Evolutionary conservation across 2,113 vertebrate genomes (phyloP).

Genomic region (Willisornis vidua): DNA sequence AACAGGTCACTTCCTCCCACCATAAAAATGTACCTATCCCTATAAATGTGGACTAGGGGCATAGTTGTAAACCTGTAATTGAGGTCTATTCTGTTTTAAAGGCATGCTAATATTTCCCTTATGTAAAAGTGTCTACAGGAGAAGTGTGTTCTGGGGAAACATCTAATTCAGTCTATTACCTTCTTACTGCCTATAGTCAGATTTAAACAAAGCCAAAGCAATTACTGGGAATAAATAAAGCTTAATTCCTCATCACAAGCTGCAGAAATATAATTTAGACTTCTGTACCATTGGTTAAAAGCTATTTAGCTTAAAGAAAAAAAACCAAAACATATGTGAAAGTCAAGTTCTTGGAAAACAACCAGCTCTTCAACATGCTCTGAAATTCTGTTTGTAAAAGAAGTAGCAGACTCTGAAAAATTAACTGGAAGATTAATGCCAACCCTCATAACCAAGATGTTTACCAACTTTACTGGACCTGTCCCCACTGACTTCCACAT

Average conservation of each 20-base stretch:
- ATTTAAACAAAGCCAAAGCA: not conserved
- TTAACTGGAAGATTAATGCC: not conserved
- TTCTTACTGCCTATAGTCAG: not conserved
- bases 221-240: not conserved
- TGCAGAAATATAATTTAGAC: not conserved
- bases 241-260: not conserved
- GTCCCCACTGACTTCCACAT: not conserved
- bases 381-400: not conserved
- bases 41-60: not conserved
- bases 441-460: not conserved
- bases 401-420: not conserved
- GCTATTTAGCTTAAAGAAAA: not conserved
- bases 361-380: not conserved
- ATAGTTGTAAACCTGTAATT: not conserved
- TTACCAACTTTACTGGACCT: not conserved
- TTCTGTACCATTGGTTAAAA: not conserved
- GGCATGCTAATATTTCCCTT: not conserved
- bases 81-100: not conserved
- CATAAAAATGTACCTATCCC: not conserved
- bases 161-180: not conserved
- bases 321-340: not conserved
- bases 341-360: not conserved
- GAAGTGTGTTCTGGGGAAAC: not conserved
- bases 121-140: not conserved
- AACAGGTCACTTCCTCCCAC: not conserved